A percentile compares a stretch with the other conserved stretches of the same genome.
These are phyloP conservation scores for Bryconaethiops microstoma DNA, from an alignment of 2,797 vertebrate genomes.

Conservation along the genomic window DNA sequence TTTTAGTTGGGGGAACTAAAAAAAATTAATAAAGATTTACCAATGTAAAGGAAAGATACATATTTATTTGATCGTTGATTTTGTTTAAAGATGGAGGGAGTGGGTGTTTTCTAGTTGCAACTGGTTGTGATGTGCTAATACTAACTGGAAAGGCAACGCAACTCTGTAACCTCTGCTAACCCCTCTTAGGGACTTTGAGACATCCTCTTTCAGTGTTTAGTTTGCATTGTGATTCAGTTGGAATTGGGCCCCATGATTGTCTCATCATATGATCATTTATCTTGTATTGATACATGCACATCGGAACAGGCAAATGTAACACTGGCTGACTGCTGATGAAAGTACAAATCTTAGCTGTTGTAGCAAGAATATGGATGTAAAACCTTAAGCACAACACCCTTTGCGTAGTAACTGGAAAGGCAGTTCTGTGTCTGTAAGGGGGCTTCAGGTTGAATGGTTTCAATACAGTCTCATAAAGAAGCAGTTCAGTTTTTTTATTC, in stretches of 20 bases:
- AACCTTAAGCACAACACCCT: not conserved
- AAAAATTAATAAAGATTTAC: conserved; percentile 63
- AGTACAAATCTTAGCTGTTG: conserved; percentile 11
- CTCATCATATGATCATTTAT: conserved; percentile 13
- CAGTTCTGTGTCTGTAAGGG: not conserved
- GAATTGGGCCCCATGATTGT: conserved; percentile 55
- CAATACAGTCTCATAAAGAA: not conserved
- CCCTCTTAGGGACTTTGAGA: conserved; percentile 30
- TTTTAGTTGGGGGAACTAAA: conserved; percentile 80
- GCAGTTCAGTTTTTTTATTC: not conserved
- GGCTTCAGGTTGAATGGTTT: not conserved
- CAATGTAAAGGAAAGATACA: conserved; percentile 70
- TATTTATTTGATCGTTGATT: conserved; percentile 78
- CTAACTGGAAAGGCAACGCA: conserved; percentile 48
- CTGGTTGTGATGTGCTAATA: conserved; percentile 37
- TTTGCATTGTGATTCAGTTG: conserved; percentile 65
- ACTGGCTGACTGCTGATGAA: conserved; percentile 32
- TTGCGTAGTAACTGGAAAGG: not conserved
- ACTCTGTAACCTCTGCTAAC: conserved; percentile 37
- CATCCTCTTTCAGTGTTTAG: not conserved
- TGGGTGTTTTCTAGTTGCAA: conserved; percentile 55
- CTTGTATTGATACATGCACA: conserved; percentile 1
- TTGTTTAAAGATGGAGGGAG: conserved; percentile 67
- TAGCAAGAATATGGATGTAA: conserved; percentile 34
- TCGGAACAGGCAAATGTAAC: not conserved